These are phyloP conservation scores for Carpatolechia fugitivella DNA, from an alignment of 2,888 invertebrate genomes.

Conservation along the genomic window DNA sequence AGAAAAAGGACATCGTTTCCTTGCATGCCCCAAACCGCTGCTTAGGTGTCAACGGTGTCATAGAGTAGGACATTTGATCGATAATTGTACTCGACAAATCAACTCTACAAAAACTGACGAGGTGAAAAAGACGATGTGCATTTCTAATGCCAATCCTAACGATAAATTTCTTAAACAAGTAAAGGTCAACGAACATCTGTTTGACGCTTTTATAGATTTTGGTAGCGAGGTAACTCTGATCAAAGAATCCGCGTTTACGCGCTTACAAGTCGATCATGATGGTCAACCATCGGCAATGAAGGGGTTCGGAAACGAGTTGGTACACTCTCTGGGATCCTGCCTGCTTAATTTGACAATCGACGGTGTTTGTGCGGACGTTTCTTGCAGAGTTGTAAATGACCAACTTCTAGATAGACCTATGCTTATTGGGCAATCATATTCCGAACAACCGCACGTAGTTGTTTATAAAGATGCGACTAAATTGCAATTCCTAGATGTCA, in stretches of 20 bases:
- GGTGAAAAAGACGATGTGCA: neutral
- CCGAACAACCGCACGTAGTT: neutral
- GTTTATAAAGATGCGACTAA: neutral
- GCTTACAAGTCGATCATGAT: neutral
- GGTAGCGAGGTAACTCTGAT: neutral
- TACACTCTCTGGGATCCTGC: neutral
- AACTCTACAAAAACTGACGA: neutral
- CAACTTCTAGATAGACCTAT: neutral
- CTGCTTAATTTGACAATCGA: neutral
- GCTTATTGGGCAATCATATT: neutral
- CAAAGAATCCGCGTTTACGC: neutral
- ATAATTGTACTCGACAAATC: neutral
- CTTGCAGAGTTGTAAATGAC: neutral
- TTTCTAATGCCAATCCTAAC: too few species aligned
- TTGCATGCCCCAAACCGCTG: slow-evolving; percentile 19
- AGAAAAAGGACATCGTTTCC: slow-evolving; percentile 19
- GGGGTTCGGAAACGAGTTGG: neutral
- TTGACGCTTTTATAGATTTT: neutral
- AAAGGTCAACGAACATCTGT: neutral
- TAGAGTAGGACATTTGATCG: neutral
- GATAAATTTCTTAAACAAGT: too few species aligned
- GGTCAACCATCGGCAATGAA: neutral
- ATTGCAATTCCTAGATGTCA: neutral
- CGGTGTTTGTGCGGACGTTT: neutral
- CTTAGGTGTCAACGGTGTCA: slow-evolving; percentile 15